phyloP scores from a whole-genome alignment of 2,888 invertebrate genomes.

The Drosophila anomelani region DNA sequence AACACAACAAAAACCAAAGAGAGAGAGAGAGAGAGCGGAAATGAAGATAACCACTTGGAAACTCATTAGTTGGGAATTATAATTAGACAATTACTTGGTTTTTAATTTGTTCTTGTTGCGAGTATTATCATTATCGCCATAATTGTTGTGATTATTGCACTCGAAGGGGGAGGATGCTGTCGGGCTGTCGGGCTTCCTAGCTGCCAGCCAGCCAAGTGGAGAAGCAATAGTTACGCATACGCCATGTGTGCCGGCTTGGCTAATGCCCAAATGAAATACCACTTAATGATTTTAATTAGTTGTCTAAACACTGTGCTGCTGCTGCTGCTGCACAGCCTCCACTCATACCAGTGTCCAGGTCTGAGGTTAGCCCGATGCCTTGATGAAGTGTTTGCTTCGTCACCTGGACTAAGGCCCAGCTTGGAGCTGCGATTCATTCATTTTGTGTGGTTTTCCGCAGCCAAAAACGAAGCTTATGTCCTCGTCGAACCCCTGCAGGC shows the following conservation, averaged over 20 bases:
- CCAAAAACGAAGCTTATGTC: slow-evolving; percentile 23
- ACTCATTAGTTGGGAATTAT: slow-evolving; percentile 74
- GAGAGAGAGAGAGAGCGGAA: slow-evolving; percentile 14
- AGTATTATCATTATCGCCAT: slow-evolving; percentile 34
- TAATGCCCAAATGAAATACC: slow-evolving; percentile 37
- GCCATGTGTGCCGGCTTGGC: slow-evolving; percentile 21
- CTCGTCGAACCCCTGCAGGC: background rate
- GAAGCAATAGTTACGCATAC: slow-evolving; percentile 9
- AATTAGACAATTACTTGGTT: slow-evolving; percentile 75
- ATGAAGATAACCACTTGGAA: slow-evolving; percentile 75
- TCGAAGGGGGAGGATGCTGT: background rate
- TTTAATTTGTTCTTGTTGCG: slow-evolving; percentile 43
- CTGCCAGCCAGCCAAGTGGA: background rate
- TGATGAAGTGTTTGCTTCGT: slow-evolving; percentile 38
- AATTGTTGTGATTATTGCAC: slow-evolving; percentile 43
- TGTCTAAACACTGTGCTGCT: slow-evolving; percentile 27
- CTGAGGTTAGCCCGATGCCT: slow-evolving; percentile 13
- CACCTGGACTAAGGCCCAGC: slow-evolving; percentile 2
- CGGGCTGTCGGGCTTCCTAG: background rate
- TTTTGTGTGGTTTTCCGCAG: slow-evolving; percentile 37
- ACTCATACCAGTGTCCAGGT: slow-evolving; percentile 8
- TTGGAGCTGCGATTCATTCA: slow-evolving; percentile 21
- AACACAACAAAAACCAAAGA: slow-evolving; percentile 46
- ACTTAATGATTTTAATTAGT: slow-evolving; percentile 41
- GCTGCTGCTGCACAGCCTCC: background rate